Evolutionary conservation across 2,888 invertebrate genomes (phyloP).

Genomic region (Leucophenga montana): DNA sequence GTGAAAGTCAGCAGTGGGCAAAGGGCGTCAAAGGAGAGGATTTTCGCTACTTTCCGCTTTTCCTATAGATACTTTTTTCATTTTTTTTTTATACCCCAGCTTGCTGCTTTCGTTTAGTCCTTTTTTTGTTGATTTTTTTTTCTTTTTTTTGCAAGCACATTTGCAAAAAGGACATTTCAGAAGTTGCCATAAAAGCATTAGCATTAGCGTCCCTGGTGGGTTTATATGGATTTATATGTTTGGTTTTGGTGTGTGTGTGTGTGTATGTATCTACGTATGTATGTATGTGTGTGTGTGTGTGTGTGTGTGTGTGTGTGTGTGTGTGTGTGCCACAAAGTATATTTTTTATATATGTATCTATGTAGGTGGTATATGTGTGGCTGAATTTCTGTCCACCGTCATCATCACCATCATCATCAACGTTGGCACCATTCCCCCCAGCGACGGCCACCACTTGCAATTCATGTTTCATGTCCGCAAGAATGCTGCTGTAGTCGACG

Average conservation of each 20-base stretch:
- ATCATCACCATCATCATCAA: background rate
- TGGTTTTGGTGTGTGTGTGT: conserved; percentile 21
- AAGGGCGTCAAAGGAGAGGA: too few relatives aligned
- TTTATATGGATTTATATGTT: conserved; percentile 38
- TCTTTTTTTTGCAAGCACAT: conserved; percentile 54
- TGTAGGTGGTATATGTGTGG: conserved; percentile 21
- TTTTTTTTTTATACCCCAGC: background rate
- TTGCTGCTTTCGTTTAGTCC: background rate
- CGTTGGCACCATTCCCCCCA: too few relatives aligned
- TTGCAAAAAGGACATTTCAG: conserved; percentile 66
- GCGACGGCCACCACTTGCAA: too few relatives aligned
- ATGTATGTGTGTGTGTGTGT: conserved; percentile 31
- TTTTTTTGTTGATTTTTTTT: conserved; percentile 27
- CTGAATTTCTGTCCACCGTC: conserved; percentile 45
- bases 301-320: conserved; percentile 29
- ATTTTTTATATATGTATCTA: conserved; percentile 18
- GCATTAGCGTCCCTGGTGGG: conserved; percentile 68
- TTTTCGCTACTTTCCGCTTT: background rate
- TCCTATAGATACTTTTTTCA: background rate
- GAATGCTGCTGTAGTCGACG: too few relatives aligned
- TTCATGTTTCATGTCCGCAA: too few relatives aligned
- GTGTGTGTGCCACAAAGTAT: too few relatives aligned
- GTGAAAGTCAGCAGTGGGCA: too few relatives aligned
- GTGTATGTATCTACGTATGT: conserved; percentile 21
- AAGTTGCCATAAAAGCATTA: conserved; percentile 64